Conservation (phyloP, 2,797 vertebrate genomes). For the Gymnocypris eckloni region DNA sequence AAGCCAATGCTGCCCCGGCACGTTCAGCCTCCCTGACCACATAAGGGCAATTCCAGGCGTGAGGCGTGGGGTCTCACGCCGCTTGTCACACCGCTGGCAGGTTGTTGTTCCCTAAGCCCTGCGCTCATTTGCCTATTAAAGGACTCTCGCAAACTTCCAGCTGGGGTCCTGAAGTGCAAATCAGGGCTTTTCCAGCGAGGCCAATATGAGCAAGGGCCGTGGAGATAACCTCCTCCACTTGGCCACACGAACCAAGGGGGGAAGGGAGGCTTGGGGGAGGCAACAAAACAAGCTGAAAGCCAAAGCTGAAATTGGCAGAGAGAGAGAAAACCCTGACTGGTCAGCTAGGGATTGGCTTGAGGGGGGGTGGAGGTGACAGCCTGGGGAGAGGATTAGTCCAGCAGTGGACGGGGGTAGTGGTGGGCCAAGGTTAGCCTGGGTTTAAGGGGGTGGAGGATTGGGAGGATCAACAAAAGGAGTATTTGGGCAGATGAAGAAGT, state of each 20-base stretch:
- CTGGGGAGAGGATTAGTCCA: slow-evolving; percentile 82
- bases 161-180: slow-evolving; percentile 92
- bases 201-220: slow-evolving; percentile 78
- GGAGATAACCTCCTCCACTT: slow-evolving; percentile 70
- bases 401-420: slow-evolving; percentile 62
- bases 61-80: slow-evolving; percentile 69
- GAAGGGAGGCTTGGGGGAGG: slow-evolving; percentile 17
- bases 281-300: slow-evolving; percentile 66
- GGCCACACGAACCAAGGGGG: slow-evolving; percentile 83
- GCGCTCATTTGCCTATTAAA: slow-evolving; percentile 90
- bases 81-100: slow-evolving; percentile 24
- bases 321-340: slow-evolving; percentile 49
- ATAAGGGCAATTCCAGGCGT: slow-evolving; percentile 26
- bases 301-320: slow-evolving; percentile 45
- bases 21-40: slow-evolving; percentile 29
- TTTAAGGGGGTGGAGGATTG: slow-evolving; percentile 62
- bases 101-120: slow-evolving; percentile 80
- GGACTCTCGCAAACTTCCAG: slow-evolving; percentile 80
- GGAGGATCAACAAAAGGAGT: slow-evolving; percentile 87
- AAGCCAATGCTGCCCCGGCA: slow-evolving; percentile 52
- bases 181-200: slow-evolving; percentile 80
- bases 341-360: slow-evolving; percentile 41
- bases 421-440: slow-evolving; percentile 67
- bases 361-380: slow-evolving; percentile 47
- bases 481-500: slow-evolving; percentile 97